Evolutionary conservation across 2,113 vertebrate species (phyloP).

Genomic region (Podilymbus podiceps): DNA sequence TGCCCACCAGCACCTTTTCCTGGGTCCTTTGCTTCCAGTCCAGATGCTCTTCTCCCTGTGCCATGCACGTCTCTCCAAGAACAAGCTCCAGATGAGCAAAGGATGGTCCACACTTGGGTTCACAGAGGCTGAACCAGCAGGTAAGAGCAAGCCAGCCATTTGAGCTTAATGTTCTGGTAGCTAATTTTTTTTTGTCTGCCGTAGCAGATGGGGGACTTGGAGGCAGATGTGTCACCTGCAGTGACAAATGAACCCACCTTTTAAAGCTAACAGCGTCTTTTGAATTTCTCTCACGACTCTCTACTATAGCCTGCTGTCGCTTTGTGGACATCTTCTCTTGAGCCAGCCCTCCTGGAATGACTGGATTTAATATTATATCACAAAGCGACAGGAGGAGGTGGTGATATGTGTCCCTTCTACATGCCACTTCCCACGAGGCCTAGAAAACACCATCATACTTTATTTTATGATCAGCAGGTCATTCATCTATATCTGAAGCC

Average conservation of each 20-base stretch:
- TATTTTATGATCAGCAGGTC: conserved; percentile 75
- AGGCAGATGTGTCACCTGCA: not conserved
- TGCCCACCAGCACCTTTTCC: not conserved
- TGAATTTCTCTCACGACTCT: not conserved
- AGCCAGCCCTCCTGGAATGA: not conserved
- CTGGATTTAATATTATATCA: not conserved
- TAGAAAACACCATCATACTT: conserved; percentile 63
- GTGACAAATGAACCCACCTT: not conserved
- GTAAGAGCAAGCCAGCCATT: not conserved
- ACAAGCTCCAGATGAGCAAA: not conserved
- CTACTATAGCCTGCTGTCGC: rapidly evolving
- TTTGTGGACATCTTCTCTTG: not conserved
- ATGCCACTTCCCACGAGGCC: conserved; percentile 56
- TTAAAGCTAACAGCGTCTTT: not conserved
- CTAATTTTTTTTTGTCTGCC: not conserved
- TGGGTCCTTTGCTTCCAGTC: not conserved
- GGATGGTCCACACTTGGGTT: not conserved
- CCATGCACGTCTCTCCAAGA: not conserved
- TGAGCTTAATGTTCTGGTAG: not conserved
- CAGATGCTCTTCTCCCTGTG: not conserved
- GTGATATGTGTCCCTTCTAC: not conserved
- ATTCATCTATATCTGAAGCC: conserved; percentile 77
- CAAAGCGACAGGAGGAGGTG: not conserved
- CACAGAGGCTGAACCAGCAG: not conserved
- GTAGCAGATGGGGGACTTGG: not conserved